These are phyloP conservation scores for Sialis lutaria DNA, from an alignment of 2,888 invertebrate genomes.

Conservation along the genomic window DNA sequence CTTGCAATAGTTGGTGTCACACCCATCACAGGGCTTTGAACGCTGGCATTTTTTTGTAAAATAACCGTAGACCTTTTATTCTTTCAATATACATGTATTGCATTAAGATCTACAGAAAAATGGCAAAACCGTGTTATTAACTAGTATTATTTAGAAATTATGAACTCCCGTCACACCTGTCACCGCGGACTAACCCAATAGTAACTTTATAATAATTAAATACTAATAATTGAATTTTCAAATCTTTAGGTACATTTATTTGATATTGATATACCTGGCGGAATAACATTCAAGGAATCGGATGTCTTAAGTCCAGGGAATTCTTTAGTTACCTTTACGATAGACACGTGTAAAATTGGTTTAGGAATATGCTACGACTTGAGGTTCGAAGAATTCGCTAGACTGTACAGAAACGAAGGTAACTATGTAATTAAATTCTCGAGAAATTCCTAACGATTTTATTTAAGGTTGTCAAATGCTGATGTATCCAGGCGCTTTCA, in stretches of 20 bases:
- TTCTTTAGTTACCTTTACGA: conserved; percentile 51
- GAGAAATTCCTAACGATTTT: conserved; percentile 5
- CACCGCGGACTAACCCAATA: background rate
- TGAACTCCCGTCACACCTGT: background rate
- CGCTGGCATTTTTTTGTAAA: too few species aligned
- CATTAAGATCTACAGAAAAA: too few species aligned
- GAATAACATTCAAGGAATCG: conserved; percentile 86
- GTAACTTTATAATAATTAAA: too few species aligned
- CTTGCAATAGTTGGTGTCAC: too few species aligned
- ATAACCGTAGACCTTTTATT: too few species aligned
- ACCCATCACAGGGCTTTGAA: too few species aligned
- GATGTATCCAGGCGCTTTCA: conserved; percentile 89
- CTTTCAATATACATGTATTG: too few species aligned
- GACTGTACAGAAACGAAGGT: conserved; percentile 45
- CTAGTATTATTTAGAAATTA: too few species aligned
- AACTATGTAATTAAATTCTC: conserved; percentile 1
- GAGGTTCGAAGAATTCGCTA: conserved; percentile 78
- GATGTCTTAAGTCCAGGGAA: conserved; percentile 64
- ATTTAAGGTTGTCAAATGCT: conserved; percentile 61
- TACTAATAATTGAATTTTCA: background rate
- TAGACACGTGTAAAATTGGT: conserved; percentile 56
- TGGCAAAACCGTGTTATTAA: too few species aligned
- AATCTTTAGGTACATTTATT: conserved; percentile 69
- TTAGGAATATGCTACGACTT: conserved; percentile 92
- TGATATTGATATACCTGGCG: conserved; percentile 87